Conservation (phyloP, 2,113 vertebrate species). For the Rhinogobius similis region DNA sequence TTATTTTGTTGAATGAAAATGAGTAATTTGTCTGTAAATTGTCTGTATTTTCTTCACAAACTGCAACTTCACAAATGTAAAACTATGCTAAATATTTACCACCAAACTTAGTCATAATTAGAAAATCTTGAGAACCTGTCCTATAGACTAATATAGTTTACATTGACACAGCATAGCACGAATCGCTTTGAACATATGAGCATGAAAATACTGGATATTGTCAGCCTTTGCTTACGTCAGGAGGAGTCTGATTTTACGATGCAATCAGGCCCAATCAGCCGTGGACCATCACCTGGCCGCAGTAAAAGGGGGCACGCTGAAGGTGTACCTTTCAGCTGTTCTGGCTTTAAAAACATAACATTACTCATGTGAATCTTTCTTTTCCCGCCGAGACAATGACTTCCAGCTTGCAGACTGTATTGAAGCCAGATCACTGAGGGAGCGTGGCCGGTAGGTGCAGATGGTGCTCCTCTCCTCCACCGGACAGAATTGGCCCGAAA, state of each 20-base stretch:
- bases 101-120: too few relatives aligned
- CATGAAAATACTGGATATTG: neutral
- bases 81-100: too few relatives aligned
- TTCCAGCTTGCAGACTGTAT: conserved; percentile 38
- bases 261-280: conserved; percentile 1
- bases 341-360: conserved; percentile 35
- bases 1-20: too few relatives aligned
- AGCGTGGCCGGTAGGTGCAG: conserved; percentile 47
- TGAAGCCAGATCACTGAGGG: conserved; percentile 35
- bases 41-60: too few relatives aligned
- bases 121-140: too few relatives aligned
- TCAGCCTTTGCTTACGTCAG: neutral
- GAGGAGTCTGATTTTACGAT: neutral
- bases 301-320: neutral
- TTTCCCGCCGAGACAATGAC: conserved; percentile 35
- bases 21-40: too few relatives aligned
- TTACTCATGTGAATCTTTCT: conserved; percentile 17
- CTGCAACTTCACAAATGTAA: too few relatives aligned
- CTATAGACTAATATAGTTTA: neutral
- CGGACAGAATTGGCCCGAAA: conserved; percentile 41
- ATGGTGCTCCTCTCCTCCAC: conserved; percentile 53
- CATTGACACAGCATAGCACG: neutral
- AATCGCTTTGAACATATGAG: neutral
- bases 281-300: conserved; percentile 8
- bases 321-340: conserved; percentile 25